Evolutionary conservation across 1,140 invertebrate genomes (phyloP).

Genomic region (Chironomus tepperi): DNA sequence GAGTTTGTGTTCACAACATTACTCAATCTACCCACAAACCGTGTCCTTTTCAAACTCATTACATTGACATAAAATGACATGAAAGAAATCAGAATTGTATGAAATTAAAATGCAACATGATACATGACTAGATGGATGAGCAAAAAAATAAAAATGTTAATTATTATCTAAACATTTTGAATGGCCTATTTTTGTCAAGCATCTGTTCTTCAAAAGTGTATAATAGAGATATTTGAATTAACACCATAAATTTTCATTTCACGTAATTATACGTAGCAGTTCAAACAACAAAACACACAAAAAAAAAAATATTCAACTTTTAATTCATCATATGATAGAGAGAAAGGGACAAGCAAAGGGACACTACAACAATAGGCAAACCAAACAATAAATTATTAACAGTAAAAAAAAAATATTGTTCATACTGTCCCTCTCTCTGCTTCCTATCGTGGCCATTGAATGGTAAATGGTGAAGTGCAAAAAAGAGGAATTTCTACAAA

Average conservation of each 20-base stretch:
- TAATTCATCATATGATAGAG: background rate
- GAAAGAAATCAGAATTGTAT: background rate
- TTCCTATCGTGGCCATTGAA: background rate
- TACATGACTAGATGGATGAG: background rate
- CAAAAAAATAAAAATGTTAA: background rate
- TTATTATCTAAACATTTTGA: background rate
- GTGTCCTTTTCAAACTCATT: background rate
- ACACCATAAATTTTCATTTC: constrained; percentile 2
- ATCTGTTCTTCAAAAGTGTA: background rate
- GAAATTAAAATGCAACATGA: background rate
- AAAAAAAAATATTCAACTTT: background rate
- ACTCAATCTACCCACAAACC: background rate
- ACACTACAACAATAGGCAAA: background rate
- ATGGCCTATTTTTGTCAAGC: background rate
- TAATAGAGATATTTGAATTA: constrained; percentile 14
- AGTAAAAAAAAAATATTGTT: background rate
- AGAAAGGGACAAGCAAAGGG: background rate
- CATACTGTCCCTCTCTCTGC: background rate
- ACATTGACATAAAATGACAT: background rate
- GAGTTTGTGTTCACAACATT: background rate
- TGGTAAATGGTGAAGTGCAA: background rate
- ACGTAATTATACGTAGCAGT: background rate
- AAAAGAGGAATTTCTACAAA: background rate
- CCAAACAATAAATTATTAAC: constrained; percentile 14
- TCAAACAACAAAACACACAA: background rate